Evolutionary conservation across 2,888 invertebrate species (phyloP).

Genomic region (Ceratothoa steindachneri): DNA sequence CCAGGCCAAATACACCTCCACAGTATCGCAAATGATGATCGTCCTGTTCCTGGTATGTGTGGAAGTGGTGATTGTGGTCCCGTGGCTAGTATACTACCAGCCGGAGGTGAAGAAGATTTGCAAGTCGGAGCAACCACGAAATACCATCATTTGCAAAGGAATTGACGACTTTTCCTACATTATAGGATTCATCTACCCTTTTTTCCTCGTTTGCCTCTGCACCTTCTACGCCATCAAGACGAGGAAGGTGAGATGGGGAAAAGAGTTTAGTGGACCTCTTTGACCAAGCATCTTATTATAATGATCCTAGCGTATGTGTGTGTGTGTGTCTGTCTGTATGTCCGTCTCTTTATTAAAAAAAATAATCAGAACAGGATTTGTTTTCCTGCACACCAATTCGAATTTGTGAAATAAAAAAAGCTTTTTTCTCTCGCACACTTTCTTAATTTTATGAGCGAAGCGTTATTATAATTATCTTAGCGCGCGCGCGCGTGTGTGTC

Average conservation of each 20-base stretch:
- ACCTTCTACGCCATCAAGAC: conserved; percentile 60
- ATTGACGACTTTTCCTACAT: conserved; percentile 57
- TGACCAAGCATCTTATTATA: too few relatives aligned
- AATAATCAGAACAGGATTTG: too few relatives aligned
- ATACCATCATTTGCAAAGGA: conserved; percentile 53
- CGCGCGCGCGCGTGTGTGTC: too few relatives aligned
- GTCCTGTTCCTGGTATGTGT: conserved; percentile 56
- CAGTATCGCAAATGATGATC: conserved; percentile 57
- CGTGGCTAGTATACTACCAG: conserved; percentile 57
- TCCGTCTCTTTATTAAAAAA: too few relatives aligned
- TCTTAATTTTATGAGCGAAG: too few relatives aligned
- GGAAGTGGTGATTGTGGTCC: conserved; percentile 56
- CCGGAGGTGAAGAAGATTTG: conserved; percentile 52
- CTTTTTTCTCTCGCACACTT: too few relatives aligned
- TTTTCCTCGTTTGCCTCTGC: conserved; percentile 58
- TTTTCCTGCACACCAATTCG: too few relatives aligned
- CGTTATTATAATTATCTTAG: too few relatives aligned
- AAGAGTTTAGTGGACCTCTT: too few relatives aligned
- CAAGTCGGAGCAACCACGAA: not conserved
- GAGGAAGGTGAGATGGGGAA: conserved; percentile 54
- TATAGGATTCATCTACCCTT: conserved; percentile 58
- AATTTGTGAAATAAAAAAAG: too few relatives aligned
- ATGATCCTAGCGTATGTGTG: too few relatives aligned
- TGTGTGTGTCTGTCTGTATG: too few relatives aligned
- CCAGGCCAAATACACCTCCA: conserved; percentile 54